Evolutionary conservation across 64 coral and sea anemone genomes (phyloP), one percentile per base, ranked within the genome.

Genomic region (Exaiptasia diaphana): DNA sequence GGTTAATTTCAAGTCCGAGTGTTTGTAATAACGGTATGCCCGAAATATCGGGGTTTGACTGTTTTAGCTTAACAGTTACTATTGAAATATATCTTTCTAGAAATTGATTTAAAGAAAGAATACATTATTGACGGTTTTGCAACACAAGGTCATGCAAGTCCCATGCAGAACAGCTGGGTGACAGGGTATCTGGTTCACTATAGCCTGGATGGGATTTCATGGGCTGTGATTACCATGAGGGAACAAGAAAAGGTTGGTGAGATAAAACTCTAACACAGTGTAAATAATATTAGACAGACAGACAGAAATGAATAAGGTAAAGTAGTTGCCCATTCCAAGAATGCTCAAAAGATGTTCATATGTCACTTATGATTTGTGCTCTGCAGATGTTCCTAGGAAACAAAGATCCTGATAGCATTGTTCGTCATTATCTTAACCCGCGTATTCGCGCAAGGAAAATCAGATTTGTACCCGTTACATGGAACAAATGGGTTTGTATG

Each of bases 51-150:
- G n/a, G 15, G 27, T 38, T 17, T 5, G 6, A 26, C 15, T 8
- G 22, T 28, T 13, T 24, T 50, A 28, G 12, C 10, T 6, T 44
- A 20, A 26, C 22, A 43, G 34, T 12, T 12, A 9, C 27, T 18
- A 20, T 29, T 15, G 21, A 22, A 7, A 4, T 57, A 21, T 67
- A 7, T 31, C 15, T 33, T 67, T 67, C 38, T 30, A 94, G 91
- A 94, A 68, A 89, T 89, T 24, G 86, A 94, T 46, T 23, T 94
- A 11, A 32, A 82, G 24, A 50, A 78, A 30, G 91, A 94, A 73
- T 73, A 59, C 27, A 89, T 89, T 27, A 72, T 94, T 26, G 91
- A 94, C 29, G 91, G 86, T 21, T 94, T 94, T 84, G 91, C 91
- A 0, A 94, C 71, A 17, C 91, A 94, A 75, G 91, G 91, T 3